Percentiles rank a stretch among this genome's conserved stretches.
phyloP scores from a whole-genome alignment of 2,797 vertebrate genomes.

The Eulemur mongoz region DNA sequence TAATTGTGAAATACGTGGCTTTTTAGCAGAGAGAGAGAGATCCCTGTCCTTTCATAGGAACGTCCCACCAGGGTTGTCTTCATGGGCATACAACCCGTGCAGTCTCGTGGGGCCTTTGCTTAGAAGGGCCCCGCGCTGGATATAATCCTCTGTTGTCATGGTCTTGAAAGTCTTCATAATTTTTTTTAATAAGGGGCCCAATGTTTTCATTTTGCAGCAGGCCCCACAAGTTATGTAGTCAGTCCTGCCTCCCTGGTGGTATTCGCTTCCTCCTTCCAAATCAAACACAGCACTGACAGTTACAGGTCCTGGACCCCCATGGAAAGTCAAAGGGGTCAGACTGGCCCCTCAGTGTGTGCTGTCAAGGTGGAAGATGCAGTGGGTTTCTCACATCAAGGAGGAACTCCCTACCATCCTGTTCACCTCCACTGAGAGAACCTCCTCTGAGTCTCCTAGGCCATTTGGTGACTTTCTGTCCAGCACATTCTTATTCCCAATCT shows the following conservation, averaged over 20 bases:
- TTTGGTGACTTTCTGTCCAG: background rate
- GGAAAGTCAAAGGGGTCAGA: background rate
- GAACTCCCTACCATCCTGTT: background rate
- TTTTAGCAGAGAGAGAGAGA: background rate
- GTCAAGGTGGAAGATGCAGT: background rate
- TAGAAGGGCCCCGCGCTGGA: background rate
- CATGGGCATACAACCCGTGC: background rate
- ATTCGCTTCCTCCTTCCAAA: background rate
- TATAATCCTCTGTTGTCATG: background rate
- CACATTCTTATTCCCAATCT: background rate
- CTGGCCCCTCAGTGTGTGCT: background rate
- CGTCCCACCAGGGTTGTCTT: background rate
- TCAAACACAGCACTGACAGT: background rate
- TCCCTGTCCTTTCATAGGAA: background rate
- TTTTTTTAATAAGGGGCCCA: background rate
- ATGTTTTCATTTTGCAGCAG: background rate
- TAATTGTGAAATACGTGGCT: constrained; percentile 48
- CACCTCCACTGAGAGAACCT: background rate
- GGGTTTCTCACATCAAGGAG: background rate
- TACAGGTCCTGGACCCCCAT: background rate
- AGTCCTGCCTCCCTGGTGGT: background rate
- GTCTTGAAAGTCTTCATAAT: background rate
- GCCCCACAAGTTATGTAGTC: background rate
- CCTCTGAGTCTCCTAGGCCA: background rate
- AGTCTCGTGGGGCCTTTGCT: background rate